Conservation (phyloP, 2,113 vertebrate species). For the Hippopotamus amphibius region DNA sequence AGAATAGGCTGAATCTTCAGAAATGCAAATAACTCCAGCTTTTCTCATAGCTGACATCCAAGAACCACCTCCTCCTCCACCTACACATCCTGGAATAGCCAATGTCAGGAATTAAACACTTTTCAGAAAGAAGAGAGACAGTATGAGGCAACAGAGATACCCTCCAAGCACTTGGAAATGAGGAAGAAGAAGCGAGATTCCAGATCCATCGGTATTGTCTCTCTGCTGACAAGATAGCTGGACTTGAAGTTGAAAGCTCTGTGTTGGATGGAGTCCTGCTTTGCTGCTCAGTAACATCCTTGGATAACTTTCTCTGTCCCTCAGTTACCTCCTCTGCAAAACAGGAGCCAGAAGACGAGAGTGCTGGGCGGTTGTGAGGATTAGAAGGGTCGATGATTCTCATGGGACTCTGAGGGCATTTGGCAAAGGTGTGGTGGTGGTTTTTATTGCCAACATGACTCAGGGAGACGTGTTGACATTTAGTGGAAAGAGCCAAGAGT, state of each 20-base stretch:
- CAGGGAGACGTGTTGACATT: not conserved
- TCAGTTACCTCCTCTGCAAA: not conserved
- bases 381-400: not conserved
- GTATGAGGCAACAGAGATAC: not conserved
- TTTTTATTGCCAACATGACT: not conserved
- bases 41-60: not conserved
- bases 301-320: not conserved
- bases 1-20: not conserved
- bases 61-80: not conserved
- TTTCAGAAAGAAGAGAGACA: not conserved
- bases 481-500: not conserved
- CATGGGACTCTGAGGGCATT: not conserved
- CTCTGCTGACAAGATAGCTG: not conserved
- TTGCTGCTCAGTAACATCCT: not conserved
- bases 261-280: not conserved
- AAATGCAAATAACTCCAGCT: not conserved
- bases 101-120: not conserved
- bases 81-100: not conserved
- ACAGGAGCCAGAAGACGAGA: not conserved
- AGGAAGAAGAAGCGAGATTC: not conserved
- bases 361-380: not conserved
- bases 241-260: not conserved
- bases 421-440: not conserved
- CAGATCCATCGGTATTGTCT: no score
- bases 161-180: not conserved